A percentile compares a stretch with the other conserved stretches of the same genome.
Conservation (phyloP, 2,113 vertebrate genomes). For the Calypte anna region DNA sequence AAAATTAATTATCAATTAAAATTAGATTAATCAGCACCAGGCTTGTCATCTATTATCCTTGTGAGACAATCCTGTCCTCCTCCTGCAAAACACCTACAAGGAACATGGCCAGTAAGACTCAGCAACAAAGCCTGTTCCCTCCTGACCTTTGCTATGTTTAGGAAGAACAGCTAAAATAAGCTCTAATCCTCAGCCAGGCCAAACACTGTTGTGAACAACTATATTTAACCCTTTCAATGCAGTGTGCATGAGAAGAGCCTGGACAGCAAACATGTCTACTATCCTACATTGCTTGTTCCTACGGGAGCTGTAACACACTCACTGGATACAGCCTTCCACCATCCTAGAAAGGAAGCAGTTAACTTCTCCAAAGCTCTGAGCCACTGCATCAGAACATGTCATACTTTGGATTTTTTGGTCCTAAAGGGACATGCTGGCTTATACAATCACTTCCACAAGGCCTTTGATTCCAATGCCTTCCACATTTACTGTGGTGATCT, state of each 20-base stretch:
- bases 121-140: conserved; percentile 40
- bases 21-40: conserved; percentile 74
- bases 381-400: background rate
- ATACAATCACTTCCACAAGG: background rate
- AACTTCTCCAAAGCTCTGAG: background rate
- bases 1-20: conserved; percentile 83
- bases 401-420: background rate
- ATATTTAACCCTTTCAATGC: conserved; percentile 44
- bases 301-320: background rate
- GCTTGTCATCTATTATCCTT: conserved; percentile 73
- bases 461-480: background rate
- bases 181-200: conserved; percentile 59
- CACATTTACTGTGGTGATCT: background rate
- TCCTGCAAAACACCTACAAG: conserved; percentile 24
- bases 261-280: background rate
- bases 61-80: conserved; percentile 44
- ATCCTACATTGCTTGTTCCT: background rate
- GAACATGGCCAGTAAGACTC: conserved; percentile 44
- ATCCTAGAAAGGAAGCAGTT: background rate
- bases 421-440: background rate
- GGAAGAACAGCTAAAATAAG: conserved; percentile 69
- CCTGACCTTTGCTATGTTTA: conserved; percentile 69
- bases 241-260: background rate
- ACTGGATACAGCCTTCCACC: background rate
- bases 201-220: conserved; percentile 46